Base-by-base conservation (phyloP, 1,140 invertebrate species). In the Heliconius nattereri region DNA sequence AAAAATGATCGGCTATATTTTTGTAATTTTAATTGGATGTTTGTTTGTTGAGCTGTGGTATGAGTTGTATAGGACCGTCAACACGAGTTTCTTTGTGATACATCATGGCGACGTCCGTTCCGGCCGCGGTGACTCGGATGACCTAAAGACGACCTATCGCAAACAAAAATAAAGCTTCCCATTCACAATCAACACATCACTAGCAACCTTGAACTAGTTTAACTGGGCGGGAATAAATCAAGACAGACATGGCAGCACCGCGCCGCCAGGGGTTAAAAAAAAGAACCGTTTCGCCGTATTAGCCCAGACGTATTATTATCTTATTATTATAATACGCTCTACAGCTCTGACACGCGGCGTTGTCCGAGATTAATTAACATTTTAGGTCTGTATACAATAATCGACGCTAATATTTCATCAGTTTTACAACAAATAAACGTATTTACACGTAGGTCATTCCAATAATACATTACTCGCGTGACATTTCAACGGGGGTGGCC, bases 241-340 rank as follows among this genome's bases (percentile, higher is more conserved):
- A 87, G 84, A 85, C 86, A 88, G 88, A 89, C 89, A 85, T 92
- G 90, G 91, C 89, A 91, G 90, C 91, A 90, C 87, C 80, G 90
- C 78, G 76, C 82, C 79, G 79, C 52, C 75, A 81, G 73, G 75
- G 78, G 54, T 66, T 77, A 88, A 90, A 92, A 93, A 92, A 92
- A 85, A 84, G 78, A 78, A 81, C 83, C 84, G 81, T 83, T 91
- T 90, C 87, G 85, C 84, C 81, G 86, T 87, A 92, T 87, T 90
- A 89, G 83, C 84, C 82, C 90, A 92, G 91, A 92, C 90, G 88
- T 92, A 88, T 94, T 85, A 94, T 94, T 94, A 94, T 91, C 91
- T 89, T 90, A 91, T 93, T 92, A 93, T 90, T 86, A 87, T 90
- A 91, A 88, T 90, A 87, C 80, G 80, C 79, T 80, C 83, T 85